Percentiles rank a stretch among this genome's conserved stretches.
These are phyloP conservation scores for Dryomyza anilis DNA, from an alignment of 2,888 invertebrate genomes.

Conservation along the genomic window DNA sequence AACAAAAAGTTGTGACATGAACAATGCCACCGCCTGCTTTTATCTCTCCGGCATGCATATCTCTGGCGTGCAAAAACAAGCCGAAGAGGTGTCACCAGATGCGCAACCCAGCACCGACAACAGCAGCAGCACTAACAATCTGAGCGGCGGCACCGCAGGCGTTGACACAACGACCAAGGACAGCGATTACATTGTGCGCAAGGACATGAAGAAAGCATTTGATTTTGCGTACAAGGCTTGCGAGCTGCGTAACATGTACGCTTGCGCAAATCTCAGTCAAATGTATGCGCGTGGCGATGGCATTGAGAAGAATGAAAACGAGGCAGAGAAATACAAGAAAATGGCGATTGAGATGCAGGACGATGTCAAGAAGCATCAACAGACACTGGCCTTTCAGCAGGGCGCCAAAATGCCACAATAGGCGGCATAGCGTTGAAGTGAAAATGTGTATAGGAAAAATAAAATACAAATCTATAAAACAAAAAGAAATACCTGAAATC, in stretches of 20 bases:
- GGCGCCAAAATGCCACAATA: slow-evolving; percentile 52
- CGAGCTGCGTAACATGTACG: slow-evolving; percentile 81
- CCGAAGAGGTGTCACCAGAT: slow-evolving; percentile 47
- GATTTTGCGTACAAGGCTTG: slow-evolving; percentile 79
- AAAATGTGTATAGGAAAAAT: too few species aligned
- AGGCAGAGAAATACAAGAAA: slow-evolving; percentile 75
- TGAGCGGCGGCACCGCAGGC: too few species aligned
- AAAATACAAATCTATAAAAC: not conserved
- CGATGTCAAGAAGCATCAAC: slow-evolving; percentile 66
- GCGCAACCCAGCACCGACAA: slow-evolving; percentile 9
- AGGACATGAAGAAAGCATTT: slow-evolving; percentile 80
- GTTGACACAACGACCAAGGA: slow-evolving; percentile 44
- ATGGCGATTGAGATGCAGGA: slow-evolving; percentile 74
- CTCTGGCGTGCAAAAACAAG: slow-evolving; percentile 70
- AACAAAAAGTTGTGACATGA: slow-evolving; percentile 67
- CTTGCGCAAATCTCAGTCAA: slow-evolving; percentile 88
- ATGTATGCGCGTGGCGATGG: slow-evolving; percentile 88
- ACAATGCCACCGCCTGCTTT: slow-evolving; percentile 77
- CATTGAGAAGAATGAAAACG: slow-evolving; percentile 71
- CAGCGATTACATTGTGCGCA: slow-evolving; percentile 65
- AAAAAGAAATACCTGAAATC: not conserved
- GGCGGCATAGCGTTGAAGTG: too few species aligned
- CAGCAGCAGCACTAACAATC: slow-evolving; percentile 23
- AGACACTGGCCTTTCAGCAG: slow-evolving; percentile 65
- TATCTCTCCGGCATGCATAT: slow-evolving; percentile 81